Conservation (phyloP, 2,113 vertebrate genomes). For the Gasterosteus aculeatus region DNA sequence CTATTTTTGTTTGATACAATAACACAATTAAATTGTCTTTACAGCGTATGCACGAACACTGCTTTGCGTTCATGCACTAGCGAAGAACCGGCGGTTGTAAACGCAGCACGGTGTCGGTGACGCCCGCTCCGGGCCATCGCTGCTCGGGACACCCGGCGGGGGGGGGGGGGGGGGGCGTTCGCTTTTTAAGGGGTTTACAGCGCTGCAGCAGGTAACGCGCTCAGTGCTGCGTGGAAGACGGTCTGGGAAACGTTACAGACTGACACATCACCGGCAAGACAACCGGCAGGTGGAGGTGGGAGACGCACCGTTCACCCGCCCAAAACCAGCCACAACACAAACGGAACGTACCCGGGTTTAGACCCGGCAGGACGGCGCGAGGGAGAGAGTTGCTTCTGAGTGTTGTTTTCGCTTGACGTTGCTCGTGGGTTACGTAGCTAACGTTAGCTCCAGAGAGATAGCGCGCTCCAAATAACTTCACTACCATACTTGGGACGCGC, state of each 20-base stretch:
- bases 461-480: background rate
- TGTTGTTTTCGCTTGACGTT: background rate
- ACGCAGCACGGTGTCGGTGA: background rate
- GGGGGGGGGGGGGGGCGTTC: background rate
- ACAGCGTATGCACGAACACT: background rate
- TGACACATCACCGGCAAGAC: background rate
- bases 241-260: background rate
- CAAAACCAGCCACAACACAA: too few relatives aligned
- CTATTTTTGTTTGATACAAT: background rate
- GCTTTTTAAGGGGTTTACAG: background rate
- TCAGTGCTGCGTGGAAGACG: background rate
- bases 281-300: background rate
- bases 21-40: background rate
- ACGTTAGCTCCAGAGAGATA: background rate
- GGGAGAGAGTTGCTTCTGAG: accelerated
- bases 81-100: background rate
- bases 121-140: background rate
- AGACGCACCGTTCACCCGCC: background rate
- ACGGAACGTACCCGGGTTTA: background rate
- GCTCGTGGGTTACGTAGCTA: background rate
- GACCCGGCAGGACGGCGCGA: too few relatives aligned
- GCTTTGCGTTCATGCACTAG: background rate
- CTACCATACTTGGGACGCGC: background rate
- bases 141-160: background rate
- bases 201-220: background rate